Percentiles rank a stretch among this genome's conserved stretches.
Conservation (phyloP, 37 sponge, comb jelly and placozoan species). For the Petrosia ficiformis region DNA sequence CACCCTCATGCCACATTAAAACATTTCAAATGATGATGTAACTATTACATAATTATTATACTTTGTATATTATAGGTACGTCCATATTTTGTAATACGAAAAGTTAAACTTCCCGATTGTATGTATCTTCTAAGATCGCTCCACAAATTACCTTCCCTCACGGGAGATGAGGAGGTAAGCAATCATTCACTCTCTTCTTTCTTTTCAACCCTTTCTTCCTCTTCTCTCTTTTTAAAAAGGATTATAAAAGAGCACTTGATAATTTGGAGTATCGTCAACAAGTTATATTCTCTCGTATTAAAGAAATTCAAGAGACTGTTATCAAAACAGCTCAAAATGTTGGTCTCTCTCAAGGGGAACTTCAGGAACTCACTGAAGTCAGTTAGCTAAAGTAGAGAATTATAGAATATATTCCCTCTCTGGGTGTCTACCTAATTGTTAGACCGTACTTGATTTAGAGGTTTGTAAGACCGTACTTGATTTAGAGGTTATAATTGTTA, state of each 20-base stretch:
- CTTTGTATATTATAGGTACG: slow-evolving; percentile 14
- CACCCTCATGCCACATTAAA: too few species aligned
- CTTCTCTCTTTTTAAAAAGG: not conserved
- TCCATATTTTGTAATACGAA: slow-evolving; percentile 74
- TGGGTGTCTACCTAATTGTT: too few species aligned
- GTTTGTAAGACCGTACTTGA: too few species aligned
- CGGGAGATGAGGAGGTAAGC: slow-evolving; percentile 6
- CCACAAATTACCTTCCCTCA: slow-evolving; percentile 38
- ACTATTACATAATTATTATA: not conserved
- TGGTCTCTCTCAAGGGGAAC: slow-evolving; percentile 35
- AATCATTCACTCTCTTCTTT: not conserved
- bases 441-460: too few species aligned
- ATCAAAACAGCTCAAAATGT: slow-evolving; percentile 20
- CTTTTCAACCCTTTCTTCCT: too few species aligned
- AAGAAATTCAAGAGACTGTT: slow-evolving; percentile 47
- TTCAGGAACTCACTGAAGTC: slow-evolving; percentile 21
- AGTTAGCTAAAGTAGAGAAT: too few species aligned
- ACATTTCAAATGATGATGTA: too few species aligned
- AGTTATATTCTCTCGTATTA: slow-evolving; percentile 34
- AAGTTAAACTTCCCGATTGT: slow-evolving; percentile 72
- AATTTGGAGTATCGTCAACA: slow-evolving; percentile 66
- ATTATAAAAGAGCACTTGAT: slow-evolving; percentile 23
- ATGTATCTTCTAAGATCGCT: slow-evolving; percentile 66
- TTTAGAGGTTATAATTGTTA: too few species aligned
- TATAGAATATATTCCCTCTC: too few species aligned